Evolutionary conservation across 2,888 invertebrate genomes (phyloP).

Genomic region (Tridacna gigas): DNA sequence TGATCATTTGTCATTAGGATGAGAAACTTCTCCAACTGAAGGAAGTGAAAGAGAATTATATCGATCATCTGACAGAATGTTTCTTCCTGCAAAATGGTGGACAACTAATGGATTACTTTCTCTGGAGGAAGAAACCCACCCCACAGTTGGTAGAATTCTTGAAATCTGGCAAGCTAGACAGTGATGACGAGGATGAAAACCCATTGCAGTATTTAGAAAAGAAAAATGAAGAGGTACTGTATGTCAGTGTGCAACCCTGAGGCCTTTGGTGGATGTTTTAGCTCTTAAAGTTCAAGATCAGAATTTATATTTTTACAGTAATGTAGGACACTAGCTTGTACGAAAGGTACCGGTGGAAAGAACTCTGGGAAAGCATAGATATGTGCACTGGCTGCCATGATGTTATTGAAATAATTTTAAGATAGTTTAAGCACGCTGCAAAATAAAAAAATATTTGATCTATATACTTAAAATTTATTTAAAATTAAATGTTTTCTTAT

Average conservation of each 20-base stretch:
- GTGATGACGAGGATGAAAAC: slow-evolving; percentile 86
- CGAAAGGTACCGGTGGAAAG: too few species aligned
- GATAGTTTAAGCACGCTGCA: too few species aligned
- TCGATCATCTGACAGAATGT: slow-evolving; percentile 89
- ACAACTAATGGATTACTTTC: slow-evolving; percentile 94
- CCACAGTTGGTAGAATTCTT: slow-evolving; percentile 91
- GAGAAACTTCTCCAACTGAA: slow-evolving; percentile 76
- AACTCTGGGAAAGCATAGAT: too few species aligned
- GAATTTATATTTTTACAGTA: too few species aligned
- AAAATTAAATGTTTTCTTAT: too few species aligned
- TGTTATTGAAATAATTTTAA: too few species aligned
- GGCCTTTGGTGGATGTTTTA: too few species aligned
- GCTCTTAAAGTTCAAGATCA: too few species aligned
- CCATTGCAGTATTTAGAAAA: slow-evolving; percentile 57
- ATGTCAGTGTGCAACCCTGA: not conserved
- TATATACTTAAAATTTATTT: too few species aligned
- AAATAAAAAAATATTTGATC: too few species aligned
- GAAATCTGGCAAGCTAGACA: slow-evolving; percentile 90
- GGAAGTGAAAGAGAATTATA: slow-evolving; percentile 82
- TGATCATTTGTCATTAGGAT: slow-evolving; percentile 22
- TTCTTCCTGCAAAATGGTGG: slow-evolving; percentile 95
- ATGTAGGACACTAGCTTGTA: too few species aligned
- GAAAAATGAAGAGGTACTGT: slow-evolving; percentile 27
- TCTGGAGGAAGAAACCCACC: slow-evolving; percentile 92
- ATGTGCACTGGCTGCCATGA: too few species aligned